phyloP scores from a whole-genome alignment of 2,113 vertebrate genomes.

The Passer montanus region DNA sequence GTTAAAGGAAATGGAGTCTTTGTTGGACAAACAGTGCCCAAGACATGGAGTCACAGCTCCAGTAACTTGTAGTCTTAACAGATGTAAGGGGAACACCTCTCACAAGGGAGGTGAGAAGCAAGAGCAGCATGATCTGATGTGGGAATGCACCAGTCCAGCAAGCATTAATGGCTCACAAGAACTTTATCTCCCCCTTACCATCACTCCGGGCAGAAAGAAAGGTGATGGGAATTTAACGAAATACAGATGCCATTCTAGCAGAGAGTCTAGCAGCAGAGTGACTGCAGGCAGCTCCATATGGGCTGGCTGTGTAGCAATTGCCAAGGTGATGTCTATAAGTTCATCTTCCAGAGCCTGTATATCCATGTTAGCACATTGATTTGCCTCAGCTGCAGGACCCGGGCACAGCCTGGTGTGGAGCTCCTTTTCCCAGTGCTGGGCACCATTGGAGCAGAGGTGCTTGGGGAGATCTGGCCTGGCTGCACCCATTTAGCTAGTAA shows the following conservation, averaged over 20 bases:
- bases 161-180: not conserved
- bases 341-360: not conserved
- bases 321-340: not conserved
- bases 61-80: not conserved
- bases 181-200: not conserved
- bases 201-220: not conserved
- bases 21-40: not conserved
- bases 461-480: fast-evolving
- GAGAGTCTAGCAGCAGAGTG: not conserved
- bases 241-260: not conserved
- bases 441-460: not conserved
- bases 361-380: fast-evolving
- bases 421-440: not conserved
- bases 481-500: not conserved
- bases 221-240: not conserved
- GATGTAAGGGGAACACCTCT: not conserved
- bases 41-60: not conserved
- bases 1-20: not conserved
- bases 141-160: not conserved
- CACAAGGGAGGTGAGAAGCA: not conserved
- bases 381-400: not conserved
- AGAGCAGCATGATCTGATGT: not conserved
- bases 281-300: not conserved
- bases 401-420: not conserved
- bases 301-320: not conserved